Evolutionary conservation across 1,140 invertebrate genomes (phyloP).

Genomic region (Pinna nobilis): DNA sequence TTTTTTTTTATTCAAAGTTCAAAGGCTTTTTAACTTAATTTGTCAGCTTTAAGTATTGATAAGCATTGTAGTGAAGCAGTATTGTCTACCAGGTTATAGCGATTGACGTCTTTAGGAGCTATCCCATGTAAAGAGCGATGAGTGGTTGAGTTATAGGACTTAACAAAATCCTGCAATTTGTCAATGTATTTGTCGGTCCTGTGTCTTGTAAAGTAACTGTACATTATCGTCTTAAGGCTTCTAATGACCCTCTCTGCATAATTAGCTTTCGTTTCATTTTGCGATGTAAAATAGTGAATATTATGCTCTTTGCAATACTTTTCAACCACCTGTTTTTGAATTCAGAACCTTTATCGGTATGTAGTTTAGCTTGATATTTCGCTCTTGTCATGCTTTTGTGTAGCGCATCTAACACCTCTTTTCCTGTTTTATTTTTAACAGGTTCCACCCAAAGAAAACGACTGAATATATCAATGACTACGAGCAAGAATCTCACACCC

Average conservation of each 20-base stretch:
- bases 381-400: conserved; percentile 18
- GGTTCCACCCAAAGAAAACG: conserved; percentile 8
- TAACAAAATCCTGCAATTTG: conserved; percentile 30
- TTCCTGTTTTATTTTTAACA: conserved; percentile 18
- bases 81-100: too few species aligned
- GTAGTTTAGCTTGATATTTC: conserved; percentile 3
- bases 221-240: conserved; percentile 35
- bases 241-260: conserved; percentile 30
- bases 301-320: conserved; percentile 26
- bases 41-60: too few species aligned
- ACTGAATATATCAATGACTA: conserved; percentile 19
- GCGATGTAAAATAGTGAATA: conserved; percentile 29
- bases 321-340: conserved; percentile 18
- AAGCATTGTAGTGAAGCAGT: too few species aligned
- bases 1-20: too few species aligned
- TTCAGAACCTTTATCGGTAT: conserved; percentile 26
- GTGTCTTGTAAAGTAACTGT: conserved; percentile 4
- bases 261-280: conserved; percentile 41
- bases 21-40: too few species aligned
- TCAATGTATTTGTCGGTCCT: conserved; percentile 14
- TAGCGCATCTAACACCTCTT: conserved; percentile 36
- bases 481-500: background rate
- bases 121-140: conserved; percentile 23
- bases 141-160: conserved; percentile 26
- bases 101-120: conserved; percentile 43